Evolutionary conservation across 35 echinoderm and acorn worm genomes (phyloP), one percentile per base, ranked within the genome.

Genomic region (Eucidaris tribuloides): DNA sequence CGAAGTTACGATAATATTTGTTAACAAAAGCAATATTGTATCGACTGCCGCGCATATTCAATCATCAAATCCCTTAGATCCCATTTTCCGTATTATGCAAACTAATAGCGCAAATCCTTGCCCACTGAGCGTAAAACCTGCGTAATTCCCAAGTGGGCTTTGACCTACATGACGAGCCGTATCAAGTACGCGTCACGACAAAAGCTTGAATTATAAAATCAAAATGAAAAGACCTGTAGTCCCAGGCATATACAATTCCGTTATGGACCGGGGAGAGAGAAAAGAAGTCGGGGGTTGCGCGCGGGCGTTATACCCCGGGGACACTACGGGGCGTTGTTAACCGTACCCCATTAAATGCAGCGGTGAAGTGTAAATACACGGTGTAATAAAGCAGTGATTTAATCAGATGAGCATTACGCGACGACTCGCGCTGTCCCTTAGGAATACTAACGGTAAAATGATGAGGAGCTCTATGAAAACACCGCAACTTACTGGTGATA

Each of bases 341-440:
- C 66, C 36, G 23, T 39, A 39, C 14, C 22, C 66, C 66, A 39
- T 43, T 72, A 72, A 72, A 35, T 39, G 66, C 28, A 3, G 66
- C 28, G 40, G 66, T 39, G 66, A 72, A 72, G 66, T 72, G 66
- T 72, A 72, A 72, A 72, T 72, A 72, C 66, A 72, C 35, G 36
- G 40, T 39, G 33, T 72, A 72, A 72, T 72, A 72, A 72, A 72
- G 5, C 66, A 72, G 66, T 72, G 66, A 72, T 72, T 72, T 72
- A 72, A 72, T 72, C 66, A 72, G 43, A 39, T 24, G 17, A 17
- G 43, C 66, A 72, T 72, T 72, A 72, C 43, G n/a, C 66, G 38
- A 32, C 34, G 66, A 72, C 33, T 43, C 60, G n/a, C n/a, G n/a
- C 36, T 39, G 66, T 72, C 66, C 37, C 66, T 43, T 3, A 40